Evolutionary conservation across 2,113 vertebrate genomes (phyloP).

Genomic region (Ailurus styani): DNA sequence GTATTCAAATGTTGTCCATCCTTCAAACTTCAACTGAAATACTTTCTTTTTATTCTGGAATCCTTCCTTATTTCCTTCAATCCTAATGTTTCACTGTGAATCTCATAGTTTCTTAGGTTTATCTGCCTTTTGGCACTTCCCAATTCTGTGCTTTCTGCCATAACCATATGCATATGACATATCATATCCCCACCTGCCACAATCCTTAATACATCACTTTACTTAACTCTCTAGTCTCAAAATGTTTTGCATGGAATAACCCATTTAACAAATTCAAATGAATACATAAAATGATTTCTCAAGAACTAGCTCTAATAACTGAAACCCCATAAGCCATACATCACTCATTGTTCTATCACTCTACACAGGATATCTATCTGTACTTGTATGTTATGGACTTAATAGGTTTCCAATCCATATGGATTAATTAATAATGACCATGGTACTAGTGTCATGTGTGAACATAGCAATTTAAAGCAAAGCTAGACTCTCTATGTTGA

Average conservation of each 20-base stretch:
- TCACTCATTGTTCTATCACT: background rate
- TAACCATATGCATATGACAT: background rate
- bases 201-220: background rate
- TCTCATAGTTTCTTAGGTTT: background rate
- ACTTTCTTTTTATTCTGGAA: background rate
- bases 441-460: background rate
- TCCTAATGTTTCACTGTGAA: background rate
- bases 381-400: background rate
- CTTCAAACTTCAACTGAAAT: background rate
- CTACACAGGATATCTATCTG: background rate
- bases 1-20: background rate
- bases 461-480: background rate
- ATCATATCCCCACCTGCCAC: background rate
- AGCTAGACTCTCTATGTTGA: background rate
- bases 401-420: background rate
- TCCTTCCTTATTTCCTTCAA: background rate
- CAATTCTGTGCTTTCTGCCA: background rate
- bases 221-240: background rate
- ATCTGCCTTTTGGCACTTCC: background rate
- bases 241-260: background rate
- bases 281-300: background rate
- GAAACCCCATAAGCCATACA: background rate
- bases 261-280: background rate
- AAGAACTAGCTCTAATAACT: background rate
- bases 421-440: background rate